Evolutionary conservation across 2,797 vertebrate genomes (phyloP).

Genomic region (Gymnocypris eckloni): DNA sequence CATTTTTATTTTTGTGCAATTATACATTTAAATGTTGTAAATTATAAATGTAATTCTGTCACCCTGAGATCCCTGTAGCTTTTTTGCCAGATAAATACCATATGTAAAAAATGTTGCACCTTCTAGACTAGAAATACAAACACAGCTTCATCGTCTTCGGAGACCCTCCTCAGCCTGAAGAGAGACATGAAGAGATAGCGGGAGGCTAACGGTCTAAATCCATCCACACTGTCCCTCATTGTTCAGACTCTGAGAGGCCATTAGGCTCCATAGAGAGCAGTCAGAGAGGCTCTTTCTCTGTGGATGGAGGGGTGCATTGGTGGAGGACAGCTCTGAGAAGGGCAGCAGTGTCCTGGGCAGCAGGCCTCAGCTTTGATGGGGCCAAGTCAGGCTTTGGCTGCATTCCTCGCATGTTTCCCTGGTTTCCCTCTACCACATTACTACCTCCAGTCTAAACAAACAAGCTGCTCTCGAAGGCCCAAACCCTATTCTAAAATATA

Average conservation of each 20-base stretch:
- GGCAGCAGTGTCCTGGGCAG: conserved; percentile 48
- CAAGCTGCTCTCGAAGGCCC: conserved; percentile 61
- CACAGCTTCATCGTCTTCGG: background rate
- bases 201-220: conserved; percentile 10
- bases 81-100: background rate
- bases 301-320: conserved; percentile 28
- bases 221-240: conserved; percentile 34
- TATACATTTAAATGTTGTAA: background rate
- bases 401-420: conserved; percentile 71
- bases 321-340: conserved; percentile 49
- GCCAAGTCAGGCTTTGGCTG: conserved; percentile 67
- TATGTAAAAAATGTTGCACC: background rate
- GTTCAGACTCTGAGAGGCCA: conserved; percentile 25
- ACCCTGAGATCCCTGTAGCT: background rate
- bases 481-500: conserved; percentile 69
- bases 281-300: conserved; percentile 36
- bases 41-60: background rate
- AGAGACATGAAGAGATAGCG: conserved; percentile 24
- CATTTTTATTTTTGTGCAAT: background rate
- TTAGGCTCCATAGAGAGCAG: conserved; percentile 29
- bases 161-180: conserved; percentile 18
- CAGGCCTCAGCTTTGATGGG: conserved; percentile 65
- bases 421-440: conserved; percentile 73
- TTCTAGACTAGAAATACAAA: conserved; percentile 1
- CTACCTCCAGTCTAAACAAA: conserved; percentile 77